Conservation (phyloP, 2,888 invertebrate species). For the Podabrus alpinus region DNA sequence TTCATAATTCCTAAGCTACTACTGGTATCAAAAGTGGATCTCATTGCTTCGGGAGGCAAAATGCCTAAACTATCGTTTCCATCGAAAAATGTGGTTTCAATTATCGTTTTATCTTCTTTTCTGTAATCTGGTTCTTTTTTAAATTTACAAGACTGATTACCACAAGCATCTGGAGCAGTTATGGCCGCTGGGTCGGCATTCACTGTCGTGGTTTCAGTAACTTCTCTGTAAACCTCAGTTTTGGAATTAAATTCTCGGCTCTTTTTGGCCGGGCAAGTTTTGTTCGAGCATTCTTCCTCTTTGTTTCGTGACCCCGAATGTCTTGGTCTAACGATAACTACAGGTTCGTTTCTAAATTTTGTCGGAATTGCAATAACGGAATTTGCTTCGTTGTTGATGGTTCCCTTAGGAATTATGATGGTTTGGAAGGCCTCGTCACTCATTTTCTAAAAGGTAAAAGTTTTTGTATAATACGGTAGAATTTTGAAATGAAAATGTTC, state of each 20-base stretch:
- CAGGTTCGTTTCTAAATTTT: constrained; percentile 31
- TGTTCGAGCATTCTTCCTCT: not conserved
- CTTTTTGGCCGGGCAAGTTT: not conserved
- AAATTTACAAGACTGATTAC: not conserved
- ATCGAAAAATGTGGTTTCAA: not conserved
- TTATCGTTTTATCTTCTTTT: not conserved
- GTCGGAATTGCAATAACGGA: constrained; percentile 35
- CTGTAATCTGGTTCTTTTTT: not conserved
- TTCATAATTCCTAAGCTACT: not conserved
- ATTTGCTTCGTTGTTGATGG: not conserved
- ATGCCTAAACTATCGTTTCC: not conserved
- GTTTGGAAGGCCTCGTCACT: not conserved
- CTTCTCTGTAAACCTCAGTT: not conserved
- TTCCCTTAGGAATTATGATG: constrained; percentile 11
- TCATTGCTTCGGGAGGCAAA: not conserved
- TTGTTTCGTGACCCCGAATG: not conserved
- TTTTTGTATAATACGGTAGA: not conserved
- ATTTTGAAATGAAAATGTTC: not conserved
- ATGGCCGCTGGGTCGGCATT: not conserved
- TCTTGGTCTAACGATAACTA: constrained; percentile 37
- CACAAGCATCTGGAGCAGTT: not conserved
- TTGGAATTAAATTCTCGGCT: not conserved
- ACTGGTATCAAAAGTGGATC: not conserved
- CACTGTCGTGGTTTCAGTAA: not conserved
- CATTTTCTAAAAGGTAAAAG: not conserved